Evolutionary conservation across 2,888 invertebrate species (phyloP).

Genomic region (Scaptomyza caliginosa): DNA sequence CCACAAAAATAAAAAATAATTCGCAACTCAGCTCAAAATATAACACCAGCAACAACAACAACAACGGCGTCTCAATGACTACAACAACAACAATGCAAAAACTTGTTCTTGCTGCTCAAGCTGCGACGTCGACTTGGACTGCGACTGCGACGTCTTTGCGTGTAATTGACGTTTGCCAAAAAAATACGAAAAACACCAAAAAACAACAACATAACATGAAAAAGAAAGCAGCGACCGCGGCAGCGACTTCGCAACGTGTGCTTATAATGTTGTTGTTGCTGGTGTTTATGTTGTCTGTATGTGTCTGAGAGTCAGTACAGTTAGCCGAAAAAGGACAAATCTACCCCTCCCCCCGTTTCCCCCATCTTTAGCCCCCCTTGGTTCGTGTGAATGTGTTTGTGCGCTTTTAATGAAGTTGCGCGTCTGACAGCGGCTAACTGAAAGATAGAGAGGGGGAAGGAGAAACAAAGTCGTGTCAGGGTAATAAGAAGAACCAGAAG

Average conservation of each 20-base stretch:
- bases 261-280: constrained; percentile 19
- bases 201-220: constrained; percentile 20
- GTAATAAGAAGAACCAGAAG: constrained; percentile 16
- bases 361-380: background rate
- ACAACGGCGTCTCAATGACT: constrained; percentile 8
- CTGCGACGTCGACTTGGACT: constrained; percentile 5
- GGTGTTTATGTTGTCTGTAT: constrained; percentile 9
- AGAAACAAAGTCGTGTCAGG: background rate
- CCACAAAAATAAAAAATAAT: constrained; percentile 3
- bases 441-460: background rate
- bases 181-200: too few relatives aligned
- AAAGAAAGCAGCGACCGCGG: constrained; percentile 22
- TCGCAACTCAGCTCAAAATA: constrained; percentile 21
- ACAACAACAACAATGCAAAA: constrained; percentile 5
- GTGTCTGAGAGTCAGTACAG: constrained; percentile 34
- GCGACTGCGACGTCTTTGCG: constrained; percentile 26
- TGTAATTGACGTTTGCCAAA: constrained; percentile 64
- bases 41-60: constrained; percentile 9
- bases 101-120: constrained; percentile 44
- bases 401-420: constrained; percentile 48
- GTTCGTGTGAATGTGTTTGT: constrained; percentile 11
- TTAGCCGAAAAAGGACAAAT: constrained; percentile 52
- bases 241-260: constrained; percentile 5
- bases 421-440: constrained; percentile 22
- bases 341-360: background rate